Conservation (phyloP, 2,797 vertebrate species). For the Sciaenops ocellatus region DNA sequence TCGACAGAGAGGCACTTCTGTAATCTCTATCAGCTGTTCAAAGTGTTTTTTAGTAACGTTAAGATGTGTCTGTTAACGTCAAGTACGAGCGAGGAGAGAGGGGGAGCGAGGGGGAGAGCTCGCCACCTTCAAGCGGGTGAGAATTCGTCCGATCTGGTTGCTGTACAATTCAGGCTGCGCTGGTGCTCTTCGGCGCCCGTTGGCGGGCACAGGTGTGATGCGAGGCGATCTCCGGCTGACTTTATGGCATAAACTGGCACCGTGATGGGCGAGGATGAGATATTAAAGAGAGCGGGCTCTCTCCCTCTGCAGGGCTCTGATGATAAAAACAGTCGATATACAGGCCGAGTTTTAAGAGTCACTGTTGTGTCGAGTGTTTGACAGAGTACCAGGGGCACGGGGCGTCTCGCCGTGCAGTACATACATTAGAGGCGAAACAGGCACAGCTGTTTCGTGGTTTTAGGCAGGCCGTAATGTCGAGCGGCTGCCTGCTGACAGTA, state of each 20-base stretch:
- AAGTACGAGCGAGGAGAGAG: constrained; percentile 1
- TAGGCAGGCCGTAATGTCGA: neutral
- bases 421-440: constrained; percentile 33
- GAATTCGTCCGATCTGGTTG: constrained; percentile 2
- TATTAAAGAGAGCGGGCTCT: constrained; percentile 1
- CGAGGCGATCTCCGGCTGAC: constrained; percentile 25
- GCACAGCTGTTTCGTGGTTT: constrained; percentile 23
- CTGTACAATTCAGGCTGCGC: constrained; percentile 28
- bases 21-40: constrained; percentile 62
- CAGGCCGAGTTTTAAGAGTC: constrained; percentile 11
- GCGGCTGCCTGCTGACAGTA: constrained; percentile 18
- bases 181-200: neutral
- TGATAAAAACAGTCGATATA: constrained; percentile 17
- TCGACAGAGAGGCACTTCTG: constrained; percentile 70
- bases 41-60: constrained; percentile 46
- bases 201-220: constrained; percentile 33
- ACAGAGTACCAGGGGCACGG: constrained; percentile 12
- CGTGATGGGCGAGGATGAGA: constrained; percentile 19
- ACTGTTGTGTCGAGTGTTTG: constrained; percentile 23
- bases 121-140: neutral
- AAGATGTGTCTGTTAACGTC: constrained; percentile 11
- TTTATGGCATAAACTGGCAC: constrained; percentile 46
- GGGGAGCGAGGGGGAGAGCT: neutral
- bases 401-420: constrained; percentile 19
- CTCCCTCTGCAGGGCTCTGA: neutral